Evolutionary conservation across 2,113 vertebrate genomes (phyloP).

Genomic region (Grallaria varia): DNA sequence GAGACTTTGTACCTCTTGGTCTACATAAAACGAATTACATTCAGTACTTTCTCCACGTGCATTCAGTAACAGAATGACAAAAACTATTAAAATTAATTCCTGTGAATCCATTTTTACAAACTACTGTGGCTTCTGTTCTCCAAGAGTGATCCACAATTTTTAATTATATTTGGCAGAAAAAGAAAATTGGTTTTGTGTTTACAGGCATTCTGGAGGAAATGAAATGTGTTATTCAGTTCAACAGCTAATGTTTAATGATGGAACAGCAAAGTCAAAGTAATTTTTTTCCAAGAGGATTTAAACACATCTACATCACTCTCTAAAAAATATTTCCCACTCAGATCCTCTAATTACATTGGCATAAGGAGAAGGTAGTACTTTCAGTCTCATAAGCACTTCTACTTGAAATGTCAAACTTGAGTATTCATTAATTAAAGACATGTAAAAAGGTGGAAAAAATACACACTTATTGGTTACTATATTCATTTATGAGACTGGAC

Average conservation of each 20-base stretch:
- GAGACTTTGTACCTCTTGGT: not conserved
- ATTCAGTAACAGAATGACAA: not conserved
- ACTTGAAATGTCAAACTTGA: not conserved
- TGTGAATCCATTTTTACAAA: constrained; percentile 5
- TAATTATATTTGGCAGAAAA: constrained; percentile 13
- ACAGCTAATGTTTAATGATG: not conserved
- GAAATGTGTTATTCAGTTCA: not conserved
- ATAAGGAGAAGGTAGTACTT: not conserved
- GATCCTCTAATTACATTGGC: not conserved
- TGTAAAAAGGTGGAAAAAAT: not conserved
- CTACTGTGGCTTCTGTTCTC: not conserved
- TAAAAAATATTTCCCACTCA: not conserved
- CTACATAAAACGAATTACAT: not conserved
- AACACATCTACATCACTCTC: not conserved
- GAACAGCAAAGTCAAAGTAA: not conserved
- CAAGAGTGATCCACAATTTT: constrained; percentile 8
- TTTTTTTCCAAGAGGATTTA: not conserved
- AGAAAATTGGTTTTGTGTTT: constrained; percentile 26
- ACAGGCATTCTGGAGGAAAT: constrained; percentile 2
- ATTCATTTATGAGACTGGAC: not conserved
- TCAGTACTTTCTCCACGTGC: not conserved
- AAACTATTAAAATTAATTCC: not conserved
- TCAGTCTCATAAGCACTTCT: not conserved
- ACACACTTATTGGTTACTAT: not conserved
- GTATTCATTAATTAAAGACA: not conserved